phyloP scores from a whole-genome alignment of 1,140 invertebrate species.

The Euwallacea similis region DNA sequence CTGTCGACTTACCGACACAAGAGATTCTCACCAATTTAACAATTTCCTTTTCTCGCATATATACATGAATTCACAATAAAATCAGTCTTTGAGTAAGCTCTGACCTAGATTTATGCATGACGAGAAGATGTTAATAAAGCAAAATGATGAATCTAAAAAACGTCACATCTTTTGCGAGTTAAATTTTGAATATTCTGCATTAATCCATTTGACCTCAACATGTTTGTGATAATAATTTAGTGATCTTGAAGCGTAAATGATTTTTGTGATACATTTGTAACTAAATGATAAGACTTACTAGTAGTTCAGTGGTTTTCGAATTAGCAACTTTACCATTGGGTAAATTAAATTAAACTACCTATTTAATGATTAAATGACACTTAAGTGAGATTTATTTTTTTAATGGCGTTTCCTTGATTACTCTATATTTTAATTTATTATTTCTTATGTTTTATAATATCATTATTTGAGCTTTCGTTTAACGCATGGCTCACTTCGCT shows the following conservation, averaged over 20 bases:
- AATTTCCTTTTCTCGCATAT: neutral
- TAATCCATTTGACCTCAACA: constrained; percentile 40
- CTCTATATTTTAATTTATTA: constrained; percentile 6
- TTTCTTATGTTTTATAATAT: neutral
- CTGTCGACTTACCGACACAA: too few species aligned
- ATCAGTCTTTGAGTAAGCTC: neutral
- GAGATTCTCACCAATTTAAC: too few species aligned
- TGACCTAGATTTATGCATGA: too few species aligned
- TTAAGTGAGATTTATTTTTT: constrained; percentile 37
- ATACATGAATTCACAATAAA: constrained; percentile 1
- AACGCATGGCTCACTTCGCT: neutral
- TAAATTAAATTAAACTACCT: constrained; percentile 18
- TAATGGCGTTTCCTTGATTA: constrained; percentile 9
- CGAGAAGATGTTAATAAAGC: too few species aligned
- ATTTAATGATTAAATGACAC: constrained; percentile 27
- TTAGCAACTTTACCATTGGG: constrained; percentile 23
- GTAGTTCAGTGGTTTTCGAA: constrained; percentile 40
- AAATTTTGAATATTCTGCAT: constrained; percentile 35
- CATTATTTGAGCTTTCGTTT: neutral
- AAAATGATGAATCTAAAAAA: constrained; percentile 10
- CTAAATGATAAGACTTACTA: constrained; percentile 44
- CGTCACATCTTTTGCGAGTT: constrained; percentile 16
- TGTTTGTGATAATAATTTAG: constrained; percentile 47
- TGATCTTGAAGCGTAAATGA: constrained; percentile 43
- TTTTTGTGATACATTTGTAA: constrained; percentile 46